Percentiles rank a stretch among this genome's conserved stretches.
Conservation (phyloP, 2,113 vertebrate species). For the Archilochus colubris region DNA sequence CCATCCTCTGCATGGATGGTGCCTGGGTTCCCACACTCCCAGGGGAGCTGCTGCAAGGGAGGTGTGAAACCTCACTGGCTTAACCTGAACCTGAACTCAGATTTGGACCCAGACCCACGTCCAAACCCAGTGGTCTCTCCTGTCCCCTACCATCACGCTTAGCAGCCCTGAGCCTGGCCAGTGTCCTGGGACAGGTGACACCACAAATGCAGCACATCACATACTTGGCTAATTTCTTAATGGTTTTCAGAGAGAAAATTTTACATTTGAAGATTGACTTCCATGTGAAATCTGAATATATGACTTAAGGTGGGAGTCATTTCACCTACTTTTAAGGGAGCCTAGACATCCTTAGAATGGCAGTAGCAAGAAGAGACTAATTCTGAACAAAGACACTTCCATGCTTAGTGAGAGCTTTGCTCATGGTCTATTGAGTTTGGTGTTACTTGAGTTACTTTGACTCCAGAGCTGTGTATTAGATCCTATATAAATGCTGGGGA, state of each 20-base stretch:
- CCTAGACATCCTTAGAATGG: neutral
- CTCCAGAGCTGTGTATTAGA: neutral
- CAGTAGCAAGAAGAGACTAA: neutral
- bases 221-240: neutral
- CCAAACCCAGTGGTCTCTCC: neutral
- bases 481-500: neutral
- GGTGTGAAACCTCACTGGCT: neutral
- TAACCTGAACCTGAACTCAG: neutral
- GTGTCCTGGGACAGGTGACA: neutral
- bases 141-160: neutral
- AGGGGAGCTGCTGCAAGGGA: rapidly evolving
- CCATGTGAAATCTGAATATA: neutral
- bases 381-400: neutral
- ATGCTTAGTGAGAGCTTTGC: neutral
- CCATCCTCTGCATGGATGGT: neutral
- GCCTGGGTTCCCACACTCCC: neutral
- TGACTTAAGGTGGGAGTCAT: neutral
- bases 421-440: neutral
- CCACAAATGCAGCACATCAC: neutral
- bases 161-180: neutral
- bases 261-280: neutral
- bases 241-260: neutral
- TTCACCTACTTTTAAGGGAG: neutral
- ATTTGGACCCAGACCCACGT: neutral
- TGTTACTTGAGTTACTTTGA: neutral